Percentiles rank a stretch among this genome's conserved stretches.
phyloP scores from a whole-genome alignment of 1,140 invertebrate species.

The Calliopsis andreniformis region DNA sequence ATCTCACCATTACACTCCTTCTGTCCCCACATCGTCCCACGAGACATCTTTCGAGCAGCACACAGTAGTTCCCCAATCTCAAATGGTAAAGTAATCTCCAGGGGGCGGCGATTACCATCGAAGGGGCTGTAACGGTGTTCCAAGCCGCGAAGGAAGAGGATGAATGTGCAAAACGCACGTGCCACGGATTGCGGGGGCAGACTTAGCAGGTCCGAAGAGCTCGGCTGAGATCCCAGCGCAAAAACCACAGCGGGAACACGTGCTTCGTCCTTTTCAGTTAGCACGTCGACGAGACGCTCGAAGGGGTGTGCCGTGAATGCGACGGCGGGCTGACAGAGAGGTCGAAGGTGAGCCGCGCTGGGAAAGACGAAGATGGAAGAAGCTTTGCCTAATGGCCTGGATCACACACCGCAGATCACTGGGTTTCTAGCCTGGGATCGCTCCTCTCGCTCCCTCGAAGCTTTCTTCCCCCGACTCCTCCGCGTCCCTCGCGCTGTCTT shows the following conservation, averaged over 20 bases:
- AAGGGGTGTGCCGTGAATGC: neutral
- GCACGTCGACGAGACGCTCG: constrained; percentile 27
- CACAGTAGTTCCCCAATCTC: no score
- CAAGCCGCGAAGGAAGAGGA: constrained; percentile 16
- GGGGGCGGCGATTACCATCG: neutral
- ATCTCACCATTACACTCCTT: no score
- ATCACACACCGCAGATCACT: constrained; percentile 62
- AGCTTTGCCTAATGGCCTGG: constrained; percentile 66
- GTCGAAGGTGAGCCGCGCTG: neutral
- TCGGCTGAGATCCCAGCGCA: constrained; percentile 7
- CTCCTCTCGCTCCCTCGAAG: constrained; percentile 10
- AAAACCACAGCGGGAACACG: constrained; percentile 54
- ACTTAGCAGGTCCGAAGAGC: constrained; percentile 56
- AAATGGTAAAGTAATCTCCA: no score
- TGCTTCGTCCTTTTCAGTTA: constrained; percentile 62
- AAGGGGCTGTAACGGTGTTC: neutral
- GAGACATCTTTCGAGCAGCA: no score
- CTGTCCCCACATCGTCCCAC: no score
- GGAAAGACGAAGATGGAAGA: constrained; percentile 24
- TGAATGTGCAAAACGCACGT: constrained; percentile 55
- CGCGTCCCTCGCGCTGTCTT: neutral
- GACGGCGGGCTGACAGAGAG: neutral
- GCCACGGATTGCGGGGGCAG: constrained; percentile 57
- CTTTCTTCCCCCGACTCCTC: neutral
- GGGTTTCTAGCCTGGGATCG: constrained; percentile 37